A percentile compares a stretch with the other conserved stretches of the same genome.
phyloP scores from a whole-genome alignment of 2,888 invertebrate genomes.

The Tetanocera ferruginea region DNA sequence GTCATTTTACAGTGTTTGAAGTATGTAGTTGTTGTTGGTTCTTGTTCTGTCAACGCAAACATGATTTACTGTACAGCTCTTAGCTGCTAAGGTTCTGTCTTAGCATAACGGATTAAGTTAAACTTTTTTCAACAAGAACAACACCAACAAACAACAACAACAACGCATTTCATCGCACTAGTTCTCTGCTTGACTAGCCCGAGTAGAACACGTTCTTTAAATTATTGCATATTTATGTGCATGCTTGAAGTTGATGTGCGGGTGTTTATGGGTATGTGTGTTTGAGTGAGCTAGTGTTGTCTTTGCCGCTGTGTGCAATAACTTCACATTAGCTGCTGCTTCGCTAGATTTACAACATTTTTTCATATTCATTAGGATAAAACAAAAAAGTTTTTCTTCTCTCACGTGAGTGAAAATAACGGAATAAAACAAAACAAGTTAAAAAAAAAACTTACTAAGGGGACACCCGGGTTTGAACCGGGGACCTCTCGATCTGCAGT shows the following conservation, averaged over 20 bases:
- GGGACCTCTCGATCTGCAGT: constrained; percentile 66
- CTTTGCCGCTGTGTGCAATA: constrained; percentile 21
- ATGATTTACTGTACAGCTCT: constrained; percentile 30
- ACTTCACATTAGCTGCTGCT: constrained; percentile 33
- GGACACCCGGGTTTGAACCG: constrained; percentile 60
- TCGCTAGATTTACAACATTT: constrained; percentile 12
- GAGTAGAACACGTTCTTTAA: constrained; percentile 7
- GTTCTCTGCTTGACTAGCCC: not conserved
- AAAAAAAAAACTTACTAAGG: constrained; percentile 25
- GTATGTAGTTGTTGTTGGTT: not conserved
- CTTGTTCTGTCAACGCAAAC: constrained; percentile 32
- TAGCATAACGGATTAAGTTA: constrained; percentile 13
- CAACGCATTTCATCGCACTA: not conserved
- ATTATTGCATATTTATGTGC: not conserved
- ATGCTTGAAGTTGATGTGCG: not conserved
- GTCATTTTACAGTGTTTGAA: not conserved
- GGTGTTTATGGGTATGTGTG: not conserved
- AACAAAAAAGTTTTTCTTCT: not conserved
- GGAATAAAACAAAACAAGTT: not conserved
- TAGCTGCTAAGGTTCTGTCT: not conserved
- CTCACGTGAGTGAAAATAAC: not conserved
- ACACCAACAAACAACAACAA: not conserved
- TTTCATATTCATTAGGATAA: not conserved
- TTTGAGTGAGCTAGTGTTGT: not conserved
- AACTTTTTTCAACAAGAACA: too few species aligned